A percentile compares a stretch with the other conserved stretches of the same genome.
These are phyloP conservation scores for Venusia cambrica DNA, from an alignment of 2,888 invertebrate species.

Conservation along the genomic window DNA sequence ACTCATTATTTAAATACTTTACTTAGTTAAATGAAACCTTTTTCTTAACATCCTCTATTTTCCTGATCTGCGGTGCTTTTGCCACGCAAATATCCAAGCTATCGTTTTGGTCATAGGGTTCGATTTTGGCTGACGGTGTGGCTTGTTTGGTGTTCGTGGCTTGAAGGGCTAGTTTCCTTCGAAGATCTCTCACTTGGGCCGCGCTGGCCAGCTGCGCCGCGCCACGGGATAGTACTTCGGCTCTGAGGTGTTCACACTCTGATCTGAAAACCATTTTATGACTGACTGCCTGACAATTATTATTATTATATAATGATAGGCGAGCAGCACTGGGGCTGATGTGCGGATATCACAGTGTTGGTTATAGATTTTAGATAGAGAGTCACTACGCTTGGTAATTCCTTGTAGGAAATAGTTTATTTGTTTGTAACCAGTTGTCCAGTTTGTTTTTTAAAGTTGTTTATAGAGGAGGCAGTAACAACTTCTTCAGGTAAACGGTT, in stretches of 20 bases:
- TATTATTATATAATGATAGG: too few relatives aligned
- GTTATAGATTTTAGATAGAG: too few relatives aligned
- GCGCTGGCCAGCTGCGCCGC: slow-evolving; percentile 62
- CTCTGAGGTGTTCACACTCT: slow-evolving; percentile 59
- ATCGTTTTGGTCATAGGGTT: slow-evolving; percentile 20
- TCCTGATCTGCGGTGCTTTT: slow-evolving; percentile 32
- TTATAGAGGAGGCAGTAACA: too few relatives aligned
- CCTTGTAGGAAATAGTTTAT: too few relatives aligned
- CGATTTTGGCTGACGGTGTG: slow-evolving; percentile 25
- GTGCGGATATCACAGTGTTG: too few relatives aligned
- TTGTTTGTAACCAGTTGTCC: too few relatives aligned
- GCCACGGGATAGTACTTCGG: slow-evolving; percentile 60
- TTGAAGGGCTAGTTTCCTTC: slow-evolving; percentile 53
- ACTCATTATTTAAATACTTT: slow-evolving; percentile 1
- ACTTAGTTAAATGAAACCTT: slow-evolving; percentile 66
- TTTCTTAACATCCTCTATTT: slow-evolving; percentile 61
- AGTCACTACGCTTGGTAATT: too few relatives aligned
- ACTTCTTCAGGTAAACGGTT: too few relatives aligned
- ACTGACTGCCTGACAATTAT: too few relatives aligned
- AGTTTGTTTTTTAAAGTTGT: too few relatives aligned
- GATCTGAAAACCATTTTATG: too few relatives aligned
- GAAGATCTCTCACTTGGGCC: slow-evolving; percentile 57
- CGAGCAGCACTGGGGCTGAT: too few relatives aligned
- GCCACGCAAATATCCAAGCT: slow-evolving; percentile 36
- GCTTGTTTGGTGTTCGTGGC: slow-evolving; percentile 27